Conservation (phyloP, 2,888 invertebrate species). For the Orchesella flavescens region DNA sequence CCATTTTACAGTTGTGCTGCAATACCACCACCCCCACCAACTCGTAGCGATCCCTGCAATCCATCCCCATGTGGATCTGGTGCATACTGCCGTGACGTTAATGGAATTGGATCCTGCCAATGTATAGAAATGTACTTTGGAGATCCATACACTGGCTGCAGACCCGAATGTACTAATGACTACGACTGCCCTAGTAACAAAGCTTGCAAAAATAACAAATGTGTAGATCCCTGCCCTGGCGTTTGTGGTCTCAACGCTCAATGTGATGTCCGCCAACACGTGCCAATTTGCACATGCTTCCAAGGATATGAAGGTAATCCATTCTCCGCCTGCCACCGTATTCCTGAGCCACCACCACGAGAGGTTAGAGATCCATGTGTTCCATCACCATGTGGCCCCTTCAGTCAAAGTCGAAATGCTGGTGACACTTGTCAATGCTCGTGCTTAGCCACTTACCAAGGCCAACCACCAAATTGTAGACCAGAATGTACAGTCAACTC, state of each 20-base stretch:
- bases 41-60: constrained; percentile 78
- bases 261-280: constrained; percentile 86
- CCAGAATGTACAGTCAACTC: constrained; percentile 73
- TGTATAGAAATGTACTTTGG: constrained; percentile 82
- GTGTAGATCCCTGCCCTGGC: constrained; percentile 74
- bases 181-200: constrained; percentile 61
- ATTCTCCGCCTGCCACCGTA: constrained; percentile 83
- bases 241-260: constrained; percentile 73
- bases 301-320: constrained; percentile 88
- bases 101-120: constrained; percentile 80
- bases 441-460: constrained; percentile 73
- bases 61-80: constrained; percentile 78
- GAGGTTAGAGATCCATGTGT: constrained; percentile 65
- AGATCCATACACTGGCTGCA: constrained; percentile 79
- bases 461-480: constrained; percentile 73
- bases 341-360: constrained; percentile 73
- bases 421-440: constrained; percentile 75
- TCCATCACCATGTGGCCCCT: constrained; percentile 73
- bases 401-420: constrained; percentile 78
- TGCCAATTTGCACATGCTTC: constrained; percentile 84
- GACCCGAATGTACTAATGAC: constrained; percentile 85
- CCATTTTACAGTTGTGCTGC: constrained; percentile 74
- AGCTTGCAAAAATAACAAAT: constrained; percentile 73
- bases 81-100: constrained; percentile 78
- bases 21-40: constrained; percentile 71